Conservation (phyloP, 1,140 invertebrate species). For the Drosophila funebris region DNA sequence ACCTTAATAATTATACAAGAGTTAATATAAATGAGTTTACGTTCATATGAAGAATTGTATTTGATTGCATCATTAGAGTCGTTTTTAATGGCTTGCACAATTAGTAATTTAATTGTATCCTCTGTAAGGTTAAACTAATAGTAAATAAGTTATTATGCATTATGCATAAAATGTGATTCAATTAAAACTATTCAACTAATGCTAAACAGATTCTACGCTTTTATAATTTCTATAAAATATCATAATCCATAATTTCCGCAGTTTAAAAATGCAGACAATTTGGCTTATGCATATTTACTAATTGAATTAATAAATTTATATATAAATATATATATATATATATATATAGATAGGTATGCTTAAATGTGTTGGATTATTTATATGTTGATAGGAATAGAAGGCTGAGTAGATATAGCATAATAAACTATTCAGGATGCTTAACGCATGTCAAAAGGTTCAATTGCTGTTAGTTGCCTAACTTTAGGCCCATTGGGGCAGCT, state of each 20-base stretch:
- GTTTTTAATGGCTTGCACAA: background rate
- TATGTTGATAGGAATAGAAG: background rate
- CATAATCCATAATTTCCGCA: constrained; percentile 53
- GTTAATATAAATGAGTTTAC: too few relatives aligned
- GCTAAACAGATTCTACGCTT: background rate
- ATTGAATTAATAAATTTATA: constrained; percentile 69
- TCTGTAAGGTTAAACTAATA: background rate
- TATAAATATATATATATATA: background rate
- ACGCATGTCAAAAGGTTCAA: constrained; percentile 63
- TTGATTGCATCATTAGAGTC: background rate
- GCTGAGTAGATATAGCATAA: constrained; percentile 6
- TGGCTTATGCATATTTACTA: constrained; percentile 41
- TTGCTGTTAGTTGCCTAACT: constrained; percentile 1
- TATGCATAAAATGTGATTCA: background rate
- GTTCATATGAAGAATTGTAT: too few relatives aligned
- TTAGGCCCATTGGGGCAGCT: background rate
- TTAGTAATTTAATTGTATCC: background rate
- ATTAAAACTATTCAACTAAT: constrained; percentile 23
- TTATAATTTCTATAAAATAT: constrained; percentile 5
- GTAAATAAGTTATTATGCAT: constrained; percentile 12
- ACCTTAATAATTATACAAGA: too few relatives aligned
- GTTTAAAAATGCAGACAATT: constrained; percentile 30
- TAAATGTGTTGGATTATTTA: constrained; percentile 54
- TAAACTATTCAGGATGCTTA: constrained; percentile 37
- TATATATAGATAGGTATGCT: too few relatives aligned